Evolutionary conservation across 2,797 vertebrate genomes (phyloP), one percentile per base, ranked within the genome.

Genomic region (Phoeniculus purpureus): DNA sequence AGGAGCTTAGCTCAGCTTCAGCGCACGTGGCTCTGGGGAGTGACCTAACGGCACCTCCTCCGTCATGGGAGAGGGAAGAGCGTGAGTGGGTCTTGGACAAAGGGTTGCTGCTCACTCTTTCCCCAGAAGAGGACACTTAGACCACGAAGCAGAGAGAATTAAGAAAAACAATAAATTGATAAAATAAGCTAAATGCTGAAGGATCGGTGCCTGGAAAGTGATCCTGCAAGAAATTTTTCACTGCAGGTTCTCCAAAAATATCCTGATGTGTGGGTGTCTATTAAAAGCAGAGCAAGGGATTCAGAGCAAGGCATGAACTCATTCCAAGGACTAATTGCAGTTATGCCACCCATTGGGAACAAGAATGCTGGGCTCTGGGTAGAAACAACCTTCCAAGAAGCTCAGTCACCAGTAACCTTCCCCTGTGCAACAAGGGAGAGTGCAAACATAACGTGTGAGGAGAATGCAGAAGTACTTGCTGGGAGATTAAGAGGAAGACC

Each of bases 251-350:
- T 91, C 94, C 8, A 21, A 91, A 96, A 89, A 96, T 94, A 93
- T 27, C 73, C 81, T 72, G 72, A 71, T 51, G 79, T 87, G 92
- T 95, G 91, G 89, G 95, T 95, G 89, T 89, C 91, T 91, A 89
- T 77, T 88, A 93, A 94, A 92, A 89, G 71, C 65, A 51, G 47
- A 50, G 65, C 80, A 95, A 92, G 81, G 68, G 87, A 85, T 88
- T 87, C 72, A 83, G 43, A 93, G 82, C 66, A 90, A 96, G 56
- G 73, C 64, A 92, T 81, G 78, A 89, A 94, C 86, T 77, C 54
- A 45, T 78, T 85, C 70, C 76, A 94, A 80, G 83, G 89, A 68
- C 67, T 91, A 95, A 93, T 45, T 83, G 87, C 68, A 80, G 52
- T 79, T 70, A 78, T 25, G 77, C 89, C 66, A 68, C 77, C 56